Conservation (phyloP, 2,113 vertebrate genomes). For the Motacilla tschutschensis region DNA sequence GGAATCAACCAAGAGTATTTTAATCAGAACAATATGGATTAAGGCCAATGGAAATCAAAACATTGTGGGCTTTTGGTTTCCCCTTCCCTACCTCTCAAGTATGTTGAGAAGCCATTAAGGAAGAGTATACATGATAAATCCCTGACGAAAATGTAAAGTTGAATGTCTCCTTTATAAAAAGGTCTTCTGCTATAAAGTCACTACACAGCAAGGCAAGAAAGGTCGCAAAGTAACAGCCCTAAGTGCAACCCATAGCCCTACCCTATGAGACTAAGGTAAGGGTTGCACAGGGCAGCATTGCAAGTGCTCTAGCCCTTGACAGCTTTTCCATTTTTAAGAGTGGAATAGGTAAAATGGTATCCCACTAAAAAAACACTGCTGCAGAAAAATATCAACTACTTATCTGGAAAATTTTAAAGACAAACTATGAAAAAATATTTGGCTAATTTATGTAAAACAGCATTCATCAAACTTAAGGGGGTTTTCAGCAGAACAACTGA, state of each 20-base stretch:
- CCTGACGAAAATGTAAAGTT: not conserved
- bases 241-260: not conserved
- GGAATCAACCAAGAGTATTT: not conserved
- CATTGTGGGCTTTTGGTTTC: rapidly evolving
- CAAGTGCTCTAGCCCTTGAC: not conserved
- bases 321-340: not conserved
- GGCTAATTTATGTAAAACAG: not conserved
- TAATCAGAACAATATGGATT: not conserved
- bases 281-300: rapidly evolving
- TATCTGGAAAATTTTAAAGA: not conserved
- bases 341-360: not conserved
- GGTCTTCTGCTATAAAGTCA: not conserved
- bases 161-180: not conserved
- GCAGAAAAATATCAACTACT: not conserved
- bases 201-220: not conserved
- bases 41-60: not conserved
- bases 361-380: not conserved
- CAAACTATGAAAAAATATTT: not conserved
- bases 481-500: not conserved
- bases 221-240: not conserved
- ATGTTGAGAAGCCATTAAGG: not conserved
- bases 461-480: not conserved
- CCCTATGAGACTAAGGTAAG: not conserved
- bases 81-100: not conserved
- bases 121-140: not conserved